A percentile compares a stretch with the other conserved stretches of the same genome.
These are phyloP conservation scores for Lepus townsendii DNA, from an alignment of 2,797 vertebrate genomes.

Conservation along the genomic window DNA sequence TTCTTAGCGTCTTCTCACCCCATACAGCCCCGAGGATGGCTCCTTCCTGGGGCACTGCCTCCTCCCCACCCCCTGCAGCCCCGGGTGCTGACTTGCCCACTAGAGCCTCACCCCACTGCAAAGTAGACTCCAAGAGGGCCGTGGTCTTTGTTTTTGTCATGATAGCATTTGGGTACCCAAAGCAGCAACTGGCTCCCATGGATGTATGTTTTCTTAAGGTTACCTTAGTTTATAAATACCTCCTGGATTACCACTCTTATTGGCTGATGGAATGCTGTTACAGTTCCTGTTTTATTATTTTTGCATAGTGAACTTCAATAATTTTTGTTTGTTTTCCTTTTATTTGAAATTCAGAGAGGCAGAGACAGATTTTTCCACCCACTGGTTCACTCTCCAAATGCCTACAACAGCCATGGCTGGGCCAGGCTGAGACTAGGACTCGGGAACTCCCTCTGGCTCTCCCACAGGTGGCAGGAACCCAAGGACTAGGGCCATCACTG, in stretches of 20 bases:
- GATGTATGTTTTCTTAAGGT: background rate
- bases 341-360: no score
- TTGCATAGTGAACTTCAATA: background rate
- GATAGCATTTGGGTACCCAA: background rate
- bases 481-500: no score
- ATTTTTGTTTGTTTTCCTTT: no score
- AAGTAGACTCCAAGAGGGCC: background rate
- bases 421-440: no score
- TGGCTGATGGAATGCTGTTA: background rate
- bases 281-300: background rate
- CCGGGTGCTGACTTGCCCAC: no score
- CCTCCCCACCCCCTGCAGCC: rapidly evolving
- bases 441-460: no score
- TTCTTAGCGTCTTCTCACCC: background rate
- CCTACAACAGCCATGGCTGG: no score
- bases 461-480: no score
- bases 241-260: background rate
- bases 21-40: rapidly evolving
- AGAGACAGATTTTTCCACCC: no score
- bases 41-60: rapidly evolving
- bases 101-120: background rate
- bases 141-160: background rate
- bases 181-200: background rate
- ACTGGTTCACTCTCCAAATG: no score
- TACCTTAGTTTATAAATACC: background rate